These are phyloP conservation scores for Neoarius graeffei DNA, from an alignment of 2,113 vertebrate species.

Conservation along the genomic window DNA sequence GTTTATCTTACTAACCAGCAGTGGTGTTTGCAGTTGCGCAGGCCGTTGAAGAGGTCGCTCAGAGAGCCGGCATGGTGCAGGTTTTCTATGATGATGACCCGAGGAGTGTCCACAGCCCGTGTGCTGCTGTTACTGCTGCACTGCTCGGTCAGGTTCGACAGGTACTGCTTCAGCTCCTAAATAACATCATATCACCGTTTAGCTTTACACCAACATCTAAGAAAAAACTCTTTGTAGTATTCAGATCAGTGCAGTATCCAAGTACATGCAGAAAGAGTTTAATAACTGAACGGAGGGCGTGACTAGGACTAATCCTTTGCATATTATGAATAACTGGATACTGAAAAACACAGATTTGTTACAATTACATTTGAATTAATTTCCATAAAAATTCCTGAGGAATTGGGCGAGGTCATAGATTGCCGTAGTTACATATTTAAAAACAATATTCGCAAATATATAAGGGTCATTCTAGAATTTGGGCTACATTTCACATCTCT, in stretches of 20 bases:
- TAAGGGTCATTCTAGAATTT: too few species aligned
- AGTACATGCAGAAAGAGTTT: background rate
- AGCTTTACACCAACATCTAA: background rate
- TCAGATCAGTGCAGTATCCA: background rate
- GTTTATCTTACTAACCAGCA: constrained; percentile 77
- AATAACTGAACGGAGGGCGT: background rate
- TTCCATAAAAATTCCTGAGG: too few species aligned
- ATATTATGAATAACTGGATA: background rate
- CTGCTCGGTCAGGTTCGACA: constrained; percentile 90
- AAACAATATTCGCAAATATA: too few species aligned
- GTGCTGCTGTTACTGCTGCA: constrained; percentile 77
- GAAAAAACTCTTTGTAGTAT: background rate
- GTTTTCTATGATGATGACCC: constrained; percentile 95
- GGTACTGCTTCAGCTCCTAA: constrained; percentile 92
- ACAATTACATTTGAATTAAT: background rate
- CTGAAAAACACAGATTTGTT: background rate
- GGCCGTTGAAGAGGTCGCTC: constrained; percentile 93
- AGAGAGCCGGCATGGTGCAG: constrained; percentile 92
- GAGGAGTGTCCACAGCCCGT: constrained; percentile 80
- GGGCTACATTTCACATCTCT: too few species aligned
- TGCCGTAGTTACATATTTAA: background rate
- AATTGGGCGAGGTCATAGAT: too few species aligned
- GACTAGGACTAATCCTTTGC: background rate
- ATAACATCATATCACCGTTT: background rate
- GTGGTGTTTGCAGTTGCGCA: constrained; percentile 92